phyloP scores from a whole-genome alignment of 2,888 invertebrate species.

The Eristalinus aeneus region DNA sequence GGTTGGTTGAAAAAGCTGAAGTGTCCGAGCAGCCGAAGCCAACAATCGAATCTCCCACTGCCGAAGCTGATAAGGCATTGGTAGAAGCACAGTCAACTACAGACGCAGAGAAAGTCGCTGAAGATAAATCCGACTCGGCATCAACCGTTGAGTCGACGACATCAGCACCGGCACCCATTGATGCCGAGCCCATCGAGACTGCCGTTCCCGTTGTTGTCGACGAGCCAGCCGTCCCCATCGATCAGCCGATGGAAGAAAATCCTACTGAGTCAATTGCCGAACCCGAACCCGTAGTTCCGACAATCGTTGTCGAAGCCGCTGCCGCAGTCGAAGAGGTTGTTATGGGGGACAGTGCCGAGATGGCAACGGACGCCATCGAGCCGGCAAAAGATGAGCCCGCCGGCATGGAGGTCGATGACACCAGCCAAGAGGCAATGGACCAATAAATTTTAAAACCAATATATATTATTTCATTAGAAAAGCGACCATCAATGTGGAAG shows the following conservation, averaged over 20 bases:
- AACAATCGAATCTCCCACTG: slow-evolving; percentile 29
- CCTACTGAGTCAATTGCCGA: slow-evolving; percentile 48
- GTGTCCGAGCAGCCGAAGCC: slow-evolving; percentile 22
- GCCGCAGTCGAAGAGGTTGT: slow-evolving; percentile 77
- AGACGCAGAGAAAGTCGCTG: slow-evolving; percentile 35
- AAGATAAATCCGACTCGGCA: slow-evolving; percentile 8
- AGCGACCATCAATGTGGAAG: slow-evolving; percentile 14
- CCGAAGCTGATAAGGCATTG: slow-evolving; percentile 21
- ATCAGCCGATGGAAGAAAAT: slow-evolving; percentile 76
- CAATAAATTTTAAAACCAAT: slow-evolving; percentile 74
- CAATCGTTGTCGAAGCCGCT: slow-evolving; percentile 37
- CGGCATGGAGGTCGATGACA: slow-evolving; percentile 80
- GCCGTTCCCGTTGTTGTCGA: slow-evolving; percentile 1
- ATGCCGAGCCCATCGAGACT: slow-evolving; percentile 16
- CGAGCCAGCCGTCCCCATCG: slow-evolving; percentile 21
- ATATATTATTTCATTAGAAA: slow-evolving; percentile 40
- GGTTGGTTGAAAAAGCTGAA: slow-evolving; percentile 10
- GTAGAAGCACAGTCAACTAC: slow-evolving; percentile 2
- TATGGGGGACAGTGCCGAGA: slow-evolving; percentile 76
- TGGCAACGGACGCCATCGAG: slow-evolving; percentile 77
- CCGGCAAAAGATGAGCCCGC: slow-evolving; percentile 77
- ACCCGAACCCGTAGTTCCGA: slow-evolving; percentile 48
- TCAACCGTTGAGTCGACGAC: not conserved
- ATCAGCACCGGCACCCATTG: not conserved
- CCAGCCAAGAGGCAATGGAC: slow-evolving; percentile 81